Base-by-base conservation (phyloP, 2,888 invertebrate genomes). In the Meandrusa payeni region DNA sequence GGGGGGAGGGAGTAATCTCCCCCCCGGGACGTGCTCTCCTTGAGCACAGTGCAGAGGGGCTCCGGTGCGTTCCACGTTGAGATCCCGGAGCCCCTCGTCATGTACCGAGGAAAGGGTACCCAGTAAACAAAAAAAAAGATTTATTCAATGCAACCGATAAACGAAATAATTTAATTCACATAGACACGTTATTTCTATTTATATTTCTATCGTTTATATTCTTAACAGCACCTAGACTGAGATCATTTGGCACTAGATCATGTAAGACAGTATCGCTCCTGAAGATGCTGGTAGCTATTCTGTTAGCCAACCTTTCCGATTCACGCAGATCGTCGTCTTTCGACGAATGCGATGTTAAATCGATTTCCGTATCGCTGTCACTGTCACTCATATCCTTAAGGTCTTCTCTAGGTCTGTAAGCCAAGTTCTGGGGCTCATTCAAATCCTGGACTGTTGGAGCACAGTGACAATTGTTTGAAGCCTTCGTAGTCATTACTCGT, bases 281-380 rank as follows among this genome's bases (percentile, higher is more conserved):
- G 41, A 83, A 85, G 42, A 83, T 83, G 52, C 80, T 85, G 1
- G 83, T 86, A 1, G 86, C 85, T 62, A 83, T 81, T 47, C 83
- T 71, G 40, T 73, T 82, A 2, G 83, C 82, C 20, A 85, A 59
- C 55, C 80, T 63, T 43, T 83, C 82, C 0, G 83, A 83, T 51
- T 86, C 87, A 39, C 85, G 73, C 20, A 86, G 52, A 50, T 85
- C 82, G 32, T 88, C 88, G 36, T 88, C 88, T 63, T 82, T 88
- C 0, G 86, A 74, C 2, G 71, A 85, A 50, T 88, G 86, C 4
- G 88, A 88, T 0, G 88, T 88, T 1, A 88, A 66, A 69, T 88
- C 88, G 29, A 88, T 88, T 63, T 88, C 88, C 1, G 88, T 67
- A 44, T 88, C 88, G 41, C 78, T 85, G 24, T 88, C 88, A 43